Evolutionary conservation across 2,113 vertebrate genomes (phyloP).

Genomic region (Nothoprocta pentlandii): DNA sequence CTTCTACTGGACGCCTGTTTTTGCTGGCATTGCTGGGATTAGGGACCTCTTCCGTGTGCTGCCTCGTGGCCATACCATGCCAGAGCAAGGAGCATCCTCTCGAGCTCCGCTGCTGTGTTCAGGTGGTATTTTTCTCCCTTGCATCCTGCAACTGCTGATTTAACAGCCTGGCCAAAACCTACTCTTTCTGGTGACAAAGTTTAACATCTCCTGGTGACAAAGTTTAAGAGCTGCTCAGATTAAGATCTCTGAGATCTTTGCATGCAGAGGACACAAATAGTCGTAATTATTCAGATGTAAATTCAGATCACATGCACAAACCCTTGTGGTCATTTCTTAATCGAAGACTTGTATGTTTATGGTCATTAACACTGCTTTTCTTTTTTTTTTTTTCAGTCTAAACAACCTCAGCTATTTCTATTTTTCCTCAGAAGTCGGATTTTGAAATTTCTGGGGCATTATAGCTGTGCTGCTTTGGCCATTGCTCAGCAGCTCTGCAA

Average conservation of each 20-base stretch:
- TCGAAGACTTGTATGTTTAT: background rate
- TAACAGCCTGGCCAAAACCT: background rate
- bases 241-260: background rate
- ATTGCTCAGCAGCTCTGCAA: accelerated
- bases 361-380: background rate
- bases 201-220: background rate
- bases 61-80: background rate
- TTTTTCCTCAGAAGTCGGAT: background rate
- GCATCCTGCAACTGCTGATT: background rate
- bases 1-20: background rate
- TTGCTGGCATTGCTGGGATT: too few relatives aligned
- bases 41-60: accelerated
- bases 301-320: background rate
- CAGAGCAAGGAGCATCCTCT: background rate
- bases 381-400: background rate
- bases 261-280: background rate
- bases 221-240: background rate
- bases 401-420: background rate
- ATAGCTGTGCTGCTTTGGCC: background rate
- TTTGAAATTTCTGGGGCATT: background rate
- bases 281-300: background rate
- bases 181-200: background rate
- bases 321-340: background rate
- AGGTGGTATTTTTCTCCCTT: background rate
- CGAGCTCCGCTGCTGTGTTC: background rate